Base-by-base conservation (phyloP, 2,888 invertebrate species). In the Callimorpha dominula region DNA sequence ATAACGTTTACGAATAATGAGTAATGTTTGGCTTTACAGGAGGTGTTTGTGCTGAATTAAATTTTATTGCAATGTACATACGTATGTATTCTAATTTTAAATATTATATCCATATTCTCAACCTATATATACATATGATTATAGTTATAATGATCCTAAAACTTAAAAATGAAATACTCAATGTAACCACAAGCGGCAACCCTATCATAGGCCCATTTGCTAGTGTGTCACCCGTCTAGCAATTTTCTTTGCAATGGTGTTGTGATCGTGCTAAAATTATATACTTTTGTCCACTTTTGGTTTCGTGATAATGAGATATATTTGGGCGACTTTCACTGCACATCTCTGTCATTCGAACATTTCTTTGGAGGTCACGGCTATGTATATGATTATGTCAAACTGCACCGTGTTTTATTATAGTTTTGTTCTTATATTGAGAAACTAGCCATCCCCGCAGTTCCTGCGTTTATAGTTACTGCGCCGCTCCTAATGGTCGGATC, bases 331-430 rank as follows among this genome's bases (percentile, higher is more conserved):
- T 87, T 86, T 87, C 87, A 75, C 85, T 85, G 72, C 64, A 67
- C 77, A 78, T 81, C 82, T 84, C 81, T 86, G 83, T 87, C 81
- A 87, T 81, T 83, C 79, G 81, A 77, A 67, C 83, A 81, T 78
- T 81, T 81, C 75, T 69, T 80, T 79, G 76, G 68, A 73, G 82
- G 82, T 80, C 78, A 66, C 75, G 84, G 81, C 85, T 86, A 83
- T 31, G 31, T 31, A 31, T 82, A 84, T 85, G 79, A 86, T 86
- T 85, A 85, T 71, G 72, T 43, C 69, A 40, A 82, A 76, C 75
- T 77, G 72, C 75, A 71, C 62, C 70, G 68, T 63, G 46, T 70
- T 76, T 57, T 60, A 68, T 75, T 76, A 17, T 57, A 60, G 71
- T 70, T 63, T 52, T 50, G 14, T 15, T 7, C 54, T 65, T 70